These are phyloP conservation scores for Phylloscopus trochilus DNA, from an alignment of 2,113 vertebrate species.

Conservation along the genomic window DNA sequence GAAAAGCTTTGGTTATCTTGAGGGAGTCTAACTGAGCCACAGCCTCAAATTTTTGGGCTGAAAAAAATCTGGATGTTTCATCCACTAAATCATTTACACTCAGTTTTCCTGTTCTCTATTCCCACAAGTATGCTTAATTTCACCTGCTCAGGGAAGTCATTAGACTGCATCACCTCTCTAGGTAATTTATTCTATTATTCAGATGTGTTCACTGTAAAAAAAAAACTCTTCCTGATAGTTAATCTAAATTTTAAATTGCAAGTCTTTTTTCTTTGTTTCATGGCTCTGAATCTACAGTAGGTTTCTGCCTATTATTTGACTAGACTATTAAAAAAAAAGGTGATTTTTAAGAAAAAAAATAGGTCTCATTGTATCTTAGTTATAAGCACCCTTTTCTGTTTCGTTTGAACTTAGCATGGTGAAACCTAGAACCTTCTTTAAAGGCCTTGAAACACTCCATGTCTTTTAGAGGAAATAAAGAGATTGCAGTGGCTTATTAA, in stretches of 20 bases:
- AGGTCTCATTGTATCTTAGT: not conserved
- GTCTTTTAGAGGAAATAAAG: not conserved
- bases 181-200: not conserved
- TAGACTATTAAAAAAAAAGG: not conserved
- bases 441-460: not conserved
- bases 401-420: not conserved
- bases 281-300: not conserved
- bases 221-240: not conserved
- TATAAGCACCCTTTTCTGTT: not conserved
- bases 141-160: not conserved
- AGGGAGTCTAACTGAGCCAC: not conserved
- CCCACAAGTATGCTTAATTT: not conserved
- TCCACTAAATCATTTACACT: not conserved
- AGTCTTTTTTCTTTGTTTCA: not conserved
- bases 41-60: not conserved
- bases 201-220: not conserved
- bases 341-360: not conserved
- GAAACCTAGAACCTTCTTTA: not conserved
- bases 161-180: not conserved
- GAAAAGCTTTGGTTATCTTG: not conserved
- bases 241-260: slow-evolving; percentile 14
- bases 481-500: not conserved
- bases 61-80: not conserved
- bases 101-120: not conserved
- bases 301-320: not conserved